phyloP scores from a whole-genome alignment of 2,888 invertebrate genomes.

The Congeria kusceri region DNA sequence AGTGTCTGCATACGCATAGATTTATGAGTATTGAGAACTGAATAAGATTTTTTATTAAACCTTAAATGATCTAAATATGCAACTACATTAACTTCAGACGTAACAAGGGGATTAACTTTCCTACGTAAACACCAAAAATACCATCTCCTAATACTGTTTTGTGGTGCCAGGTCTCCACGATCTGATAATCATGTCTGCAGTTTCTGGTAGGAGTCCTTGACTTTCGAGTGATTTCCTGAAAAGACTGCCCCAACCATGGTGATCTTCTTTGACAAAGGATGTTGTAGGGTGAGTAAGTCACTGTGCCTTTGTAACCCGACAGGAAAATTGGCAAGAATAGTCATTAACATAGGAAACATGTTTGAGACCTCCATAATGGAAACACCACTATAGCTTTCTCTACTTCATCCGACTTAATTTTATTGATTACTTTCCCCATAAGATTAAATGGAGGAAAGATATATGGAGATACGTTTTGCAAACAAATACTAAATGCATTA shows the following conservation, averaged over 20 bases:
- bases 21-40: conserved; percentile 33
- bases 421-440: conserved; percentile 45
- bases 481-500: conserved; percentile 37
- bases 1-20: conserved; percentile 36
- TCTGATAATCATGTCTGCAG: conserved; percentile 13
- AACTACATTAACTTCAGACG: conserved; percentile 22
- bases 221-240: conserved; percentile 29
- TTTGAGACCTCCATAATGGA: conserved; percentile 48
- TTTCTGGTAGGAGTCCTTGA: conserved; percentile 22
- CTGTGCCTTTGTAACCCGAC: conserved; percentile 43
- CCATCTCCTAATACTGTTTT: conserved; percentile 47
- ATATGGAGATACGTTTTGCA: conserved; percentile 32
- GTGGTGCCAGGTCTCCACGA: conserved; percentile 35
- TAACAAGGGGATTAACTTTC: conserved; percentile 21
- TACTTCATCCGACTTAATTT: conserved; percentile 46
- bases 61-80: conserved; percentile 19
- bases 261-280: conserved; percentile 17
- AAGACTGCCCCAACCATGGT: conserved; percentile 29
- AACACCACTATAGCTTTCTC: conserved; percentile 40
- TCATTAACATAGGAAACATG: conserved; percentile 54
- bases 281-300: conserved; percentile 35
- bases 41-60: conserved; percentile 32
- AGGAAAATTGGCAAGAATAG: conserved; percentile 36
- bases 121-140: conserved; percentile 27
- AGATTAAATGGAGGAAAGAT: conserved; percentile 58